These are phyloP conservation scores for Uromys caudimaculatus DNA, from an alignment of 2,797 vertebrate genomes.

Conservation along the genomic window DNA sequence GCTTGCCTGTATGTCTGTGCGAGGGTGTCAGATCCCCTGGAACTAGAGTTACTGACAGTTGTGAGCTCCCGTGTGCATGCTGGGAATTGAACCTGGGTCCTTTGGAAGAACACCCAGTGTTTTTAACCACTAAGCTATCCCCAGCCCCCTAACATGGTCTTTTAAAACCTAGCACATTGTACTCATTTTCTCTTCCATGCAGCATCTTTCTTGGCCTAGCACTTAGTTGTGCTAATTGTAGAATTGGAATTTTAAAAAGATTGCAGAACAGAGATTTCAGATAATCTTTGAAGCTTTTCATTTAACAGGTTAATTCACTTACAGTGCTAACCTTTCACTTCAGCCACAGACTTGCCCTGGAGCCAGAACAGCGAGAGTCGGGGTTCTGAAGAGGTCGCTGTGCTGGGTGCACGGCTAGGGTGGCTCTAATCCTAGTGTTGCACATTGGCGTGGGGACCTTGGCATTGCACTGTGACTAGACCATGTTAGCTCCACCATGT, in stretches of 20 bases:
- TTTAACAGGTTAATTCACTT: not conserved
- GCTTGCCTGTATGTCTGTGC: not conserved
- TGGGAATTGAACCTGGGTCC: not conserved
- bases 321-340: not conserved
- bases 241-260: not conserved
- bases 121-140: not conserved
- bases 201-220: not conserved
- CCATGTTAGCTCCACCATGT: not conserved
- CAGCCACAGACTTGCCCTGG: not conserved
- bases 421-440: not conserved
- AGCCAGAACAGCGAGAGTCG: not conserved
- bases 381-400: not conserved
- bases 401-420: not conserved
- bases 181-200: not conserved
- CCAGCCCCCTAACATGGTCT: not conserved
- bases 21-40: not conserved
- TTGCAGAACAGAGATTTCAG: slow-evolving; percentile 17
- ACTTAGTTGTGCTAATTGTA: not conserved
- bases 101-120: not conserved
- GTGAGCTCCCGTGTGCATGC: not conserved
- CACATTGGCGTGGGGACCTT: not conserved
- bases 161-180: not conserved
- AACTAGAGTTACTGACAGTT: not conserved
- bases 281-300: not conserved
- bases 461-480: not conserved